phyloP scores from a whole-genome alignment of 2,888 invertebrate species.

The Watsonalla binaria region DNA sequence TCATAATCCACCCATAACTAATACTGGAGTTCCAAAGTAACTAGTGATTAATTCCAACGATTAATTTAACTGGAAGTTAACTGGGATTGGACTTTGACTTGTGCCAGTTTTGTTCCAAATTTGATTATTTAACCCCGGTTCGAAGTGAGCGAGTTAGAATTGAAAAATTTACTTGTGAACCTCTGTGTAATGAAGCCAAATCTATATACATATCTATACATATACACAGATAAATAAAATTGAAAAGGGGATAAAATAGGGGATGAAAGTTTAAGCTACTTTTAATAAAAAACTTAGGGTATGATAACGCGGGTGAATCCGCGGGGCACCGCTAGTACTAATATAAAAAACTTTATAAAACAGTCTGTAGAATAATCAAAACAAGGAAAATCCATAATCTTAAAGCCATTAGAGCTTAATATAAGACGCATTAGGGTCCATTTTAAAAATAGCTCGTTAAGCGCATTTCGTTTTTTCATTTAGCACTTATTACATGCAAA shows the following conservation, averaged over 20 bases:
- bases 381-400: not conserved
- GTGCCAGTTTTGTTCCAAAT: conserved; percentile 1
- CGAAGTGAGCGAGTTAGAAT: not conserved
- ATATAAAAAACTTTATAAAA: not conserved
- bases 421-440: not conserved
- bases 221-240: too few species aligned
- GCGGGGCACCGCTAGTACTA: too few species aligned
- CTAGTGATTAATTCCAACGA: not conserved
- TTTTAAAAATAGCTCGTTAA: not conserved
- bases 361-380: not conserved
- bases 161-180: not conserved
- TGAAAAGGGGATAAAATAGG: too few species aligned
- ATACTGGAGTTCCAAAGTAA: not conserved
- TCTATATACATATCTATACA: not conserved
- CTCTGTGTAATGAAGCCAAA: not conserved
- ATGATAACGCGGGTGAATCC: too few species aligned
- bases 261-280: too few species aligned
- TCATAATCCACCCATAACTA: too few species aligned
- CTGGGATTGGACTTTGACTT: conserved; percentile 2
- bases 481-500: not conserved
- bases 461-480: not conserved
- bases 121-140: not conserved
- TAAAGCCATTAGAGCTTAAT: not conserved
- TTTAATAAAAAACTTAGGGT: too few species aligned
- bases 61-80: conserved; percentile 3